These are phyloP conservation scores for Alauda arvensis DNA, from an alignment of 2,797 vertebrate species.

Conservation along the genomic window DNA sequence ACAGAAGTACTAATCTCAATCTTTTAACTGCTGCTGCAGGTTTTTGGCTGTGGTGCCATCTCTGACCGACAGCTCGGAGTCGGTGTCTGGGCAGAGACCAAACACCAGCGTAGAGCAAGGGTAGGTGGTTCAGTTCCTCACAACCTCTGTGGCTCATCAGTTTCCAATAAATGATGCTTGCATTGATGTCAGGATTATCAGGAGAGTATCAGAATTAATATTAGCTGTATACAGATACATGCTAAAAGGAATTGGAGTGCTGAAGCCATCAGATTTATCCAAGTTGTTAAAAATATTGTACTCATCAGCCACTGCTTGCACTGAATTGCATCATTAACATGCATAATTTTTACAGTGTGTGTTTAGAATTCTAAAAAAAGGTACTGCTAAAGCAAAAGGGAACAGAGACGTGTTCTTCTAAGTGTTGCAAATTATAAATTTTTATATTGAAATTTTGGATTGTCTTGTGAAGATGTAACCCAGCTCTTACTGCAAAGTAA, in stretches of 20 bases:
- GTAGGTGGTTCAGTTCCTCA: constrained; percentile 66
- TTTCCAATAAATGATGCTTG: background rate
- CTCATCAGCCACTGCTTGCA: background rate
- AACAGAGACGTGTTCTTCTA: background rate
- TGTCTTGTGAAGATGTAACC: background rate
- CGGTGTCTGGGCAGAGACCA: constrained; percentile 94
- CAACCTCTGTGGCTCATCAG: background rate
- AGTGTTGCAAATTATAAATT: background rate
- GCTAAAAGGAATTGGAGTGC: background rate
- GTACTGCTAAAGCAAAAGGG: background rate
- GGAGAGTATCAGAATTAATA: background rate
- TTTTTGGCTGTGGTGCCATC: constrained; percentile 97
- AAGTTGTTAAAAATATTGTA: background rate
- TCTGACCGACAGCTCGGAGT: constrained; percentile 95
- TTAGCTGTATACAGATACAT: accelerated
- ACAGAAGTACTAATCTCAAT: background rate
- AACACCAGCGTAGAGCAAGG: constrained; percentile 98
- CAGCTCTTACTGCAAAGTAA: background rate
- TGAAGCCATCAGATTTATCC: background rate
- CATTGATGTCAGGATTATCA: background rate
- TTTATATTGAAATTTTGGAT: background rate
- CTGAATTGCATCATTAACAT: background rate
- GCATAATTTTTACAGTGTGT: background rate
- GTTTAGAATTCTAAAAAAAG: background rate
- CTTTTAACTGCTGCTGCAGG: constrained; percentile 68